Evolutionary conservation across 2,888 invertebrate species (phyloP).

Genomic region (Cordilura impudica): DNA sequence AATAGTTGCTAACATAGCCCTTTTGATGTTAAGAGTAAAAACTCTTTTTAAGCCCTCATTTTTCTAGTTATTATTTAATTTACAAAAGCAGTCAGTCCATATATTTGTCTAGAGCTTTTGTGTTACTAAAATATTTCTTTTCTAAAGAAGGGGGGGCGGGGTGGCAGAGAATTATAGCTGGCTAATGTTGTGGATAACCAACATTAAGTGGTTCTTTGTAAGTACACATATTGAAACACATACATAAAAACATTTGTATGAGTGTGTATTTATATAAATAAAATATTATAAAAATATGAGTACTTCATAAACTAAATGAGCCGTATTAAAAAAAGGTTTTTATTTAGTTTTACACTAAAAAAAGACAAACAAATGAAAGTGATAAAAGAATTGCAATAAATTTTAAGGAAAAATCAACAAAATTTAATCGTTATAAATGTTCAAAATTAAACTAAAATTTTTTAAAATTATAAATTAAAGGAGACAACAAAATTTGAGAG

Average conservation of each 20-base stretch:
- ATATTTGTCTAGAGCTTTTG: not conserved
- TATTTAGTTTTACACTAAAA: not conserved
- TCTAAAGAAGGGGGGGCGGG: not conserved
- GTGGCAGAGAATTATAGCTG: not conserved
- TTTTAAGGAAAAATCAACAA: no score
- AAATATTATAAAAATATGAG: not conserved
- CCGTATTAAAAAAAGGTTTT: not conserved
- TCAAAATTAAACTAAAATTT: no score
- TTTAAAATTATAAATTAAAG: no score
- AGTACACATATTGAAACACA: not conserved
- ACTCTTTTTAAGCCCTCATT: not conserved
- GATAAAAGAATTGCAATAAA: no score
- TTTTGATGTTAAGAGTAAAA: not conserved
- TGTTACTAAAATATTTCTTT: not conserved
- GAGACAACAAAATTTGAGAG: no score
- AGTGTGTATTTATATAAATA: no score
- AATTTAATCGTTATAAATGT: no score
- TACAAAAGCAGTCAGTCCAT: not conserved
- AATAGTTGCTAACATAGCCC: no score
- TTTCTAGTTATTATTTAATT: not conserved
- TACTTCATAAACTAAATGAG: not conserved
- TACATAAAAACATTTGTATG: not conserved
- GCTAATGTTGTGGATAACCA: slow-evolving; percentile 51
- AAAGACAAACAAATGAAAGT: no score
- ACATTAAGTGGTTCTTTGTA: slow-evolving; percentile 39